Conservation (phyloP, 2,113 vertebrate genomes). For the Alligator sinensis region DNA sequence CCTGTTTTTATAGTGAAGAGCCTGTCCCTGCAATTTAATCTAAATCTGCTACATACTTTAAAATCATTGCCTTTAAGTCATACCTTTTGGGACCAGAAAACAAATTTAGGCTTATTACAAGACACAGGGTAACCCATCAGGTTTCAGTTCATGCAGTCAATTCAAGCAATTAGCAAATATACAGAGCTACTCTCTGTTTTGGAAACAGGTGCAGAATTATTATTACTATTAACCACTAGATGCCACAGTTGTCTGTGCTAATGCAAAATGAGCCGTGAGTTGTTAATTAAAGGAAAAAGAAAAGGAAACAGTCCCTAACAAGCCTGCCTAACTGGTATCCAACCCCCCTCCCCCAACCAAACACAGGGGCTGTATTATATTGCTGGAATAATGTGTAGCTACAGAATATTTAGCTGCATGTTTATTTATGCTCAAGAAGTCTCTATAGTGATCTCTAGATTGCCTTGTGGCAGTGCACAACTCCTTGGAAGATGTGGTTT, state of each 20-base stretch:
- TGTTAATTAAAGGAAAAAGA: neutral
- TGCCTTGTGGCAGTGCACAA: neutral
- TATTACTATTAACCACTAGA: conserved; percentile 61
- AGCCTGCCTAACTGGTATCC: neutral
- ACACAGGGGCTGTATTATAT: neutral
- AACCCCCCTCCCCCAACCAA: neutral
- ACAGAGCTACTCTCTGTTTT: neutral
- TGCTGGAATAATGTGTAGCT: neutral
- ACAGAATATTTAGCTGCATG: neutral
- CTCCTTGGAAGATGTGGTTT: neutral
- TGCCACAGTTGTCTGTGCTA: conserved; percentile 68
- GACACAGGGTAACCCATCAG: neutral
- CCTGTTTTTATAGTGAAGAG: too few relatives aligned
- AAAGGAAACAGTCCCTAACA: neutral
- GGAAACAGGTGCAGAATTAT: neutral
- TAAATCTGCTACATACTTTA: too few relatives aligned
- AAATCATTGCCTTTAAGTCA: too few relatives aligned
- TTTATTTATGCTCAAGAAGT: neutral
- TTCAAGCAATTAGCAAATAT: conserved; percentile 24
- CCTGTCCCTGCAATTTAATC: too few relatives aligned
- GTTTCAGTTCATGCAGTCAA: conserved; percentile 27
- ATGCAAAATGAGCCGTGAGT: neutral
- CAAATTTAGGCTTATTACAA: neutral
- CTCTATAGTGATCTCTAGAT: neutral
- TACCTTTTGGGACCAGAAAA: too few relatives aligned